Percentiles rank a stretch among this genome's conserved stretches.
Conservation (phyloP, 2,888 invertebrate species). For the Nomada goodeniana region DNA sequence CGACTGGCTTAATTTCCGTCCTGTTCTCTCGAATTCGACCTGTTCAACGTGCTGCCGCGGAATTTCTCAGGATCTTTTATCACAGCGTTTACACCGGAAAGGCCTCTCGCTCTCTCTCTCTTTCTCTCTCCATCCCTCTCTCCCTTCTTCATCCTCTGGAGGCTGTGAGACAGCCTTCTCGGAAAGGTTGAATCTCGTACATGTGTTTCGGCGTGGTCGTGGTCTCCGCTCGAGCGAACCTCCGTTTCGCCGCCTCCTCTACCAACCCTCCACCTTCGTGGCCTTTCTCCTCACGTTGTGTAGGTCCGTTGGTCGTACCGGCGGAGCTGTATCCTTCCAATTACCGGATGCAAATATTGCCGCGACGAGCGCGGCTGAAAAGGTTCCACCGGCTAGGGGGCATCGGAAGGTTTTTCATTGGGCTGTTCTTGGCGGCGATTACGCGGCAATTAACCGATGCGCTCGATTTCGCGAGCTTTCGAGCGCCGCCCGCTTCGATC, state of each 20-base stretch:
- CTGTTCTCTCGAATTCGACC: conserved; percentile 3
- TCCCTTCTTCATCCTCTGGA: too few relatives aligned
- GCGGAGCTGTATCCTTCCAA: conserved; percentile 50
- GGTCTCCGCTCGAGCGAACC: conserved; percentile 52
- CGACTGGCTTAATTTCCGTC: conserved; percentile 25
- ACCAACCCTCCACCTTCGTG: conserved; percentile 14
- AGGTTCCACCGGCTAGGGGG: conserved; percentile 10
- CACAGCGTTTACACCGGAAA: conserved; percentile 51
- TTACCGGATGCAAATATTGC: conserved; percentile 62
- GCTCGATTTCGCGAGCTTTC: conserved; percentile 49
- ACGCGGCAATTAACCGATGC: conserved; percentile 60
- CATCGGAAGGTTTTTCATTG: conserved; percentile 22
- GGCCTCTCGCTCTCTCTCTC: conserved; percentile 25
- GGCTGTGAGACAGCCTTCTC: conserved; percentile 37
- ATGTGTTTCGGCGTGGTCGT: conserved; percentile 58
- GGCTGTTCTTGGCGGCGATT: conserved; percentile 40
- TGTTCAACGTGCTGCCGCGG: neutral
- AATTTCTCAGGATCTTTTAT: conserved; percentile 53
- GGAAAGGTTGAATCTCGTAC: conserved; percentile 54
- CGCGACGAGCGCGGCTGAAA: conserved; percentile 32
- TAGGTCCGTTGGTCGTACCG: neutral
- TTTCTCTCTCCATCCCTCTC: neutral
- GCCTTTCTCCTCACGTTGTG: neutral
- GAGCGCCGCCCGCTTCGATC: conserved; percentile 42
- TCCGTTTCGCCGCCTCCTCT: conserved; percentile 37